These are phyloP conservation scores for Molanna angustata DNA, from an alignment of 2,888 invertebrate species.

Conservation along the genomic window DNA sequence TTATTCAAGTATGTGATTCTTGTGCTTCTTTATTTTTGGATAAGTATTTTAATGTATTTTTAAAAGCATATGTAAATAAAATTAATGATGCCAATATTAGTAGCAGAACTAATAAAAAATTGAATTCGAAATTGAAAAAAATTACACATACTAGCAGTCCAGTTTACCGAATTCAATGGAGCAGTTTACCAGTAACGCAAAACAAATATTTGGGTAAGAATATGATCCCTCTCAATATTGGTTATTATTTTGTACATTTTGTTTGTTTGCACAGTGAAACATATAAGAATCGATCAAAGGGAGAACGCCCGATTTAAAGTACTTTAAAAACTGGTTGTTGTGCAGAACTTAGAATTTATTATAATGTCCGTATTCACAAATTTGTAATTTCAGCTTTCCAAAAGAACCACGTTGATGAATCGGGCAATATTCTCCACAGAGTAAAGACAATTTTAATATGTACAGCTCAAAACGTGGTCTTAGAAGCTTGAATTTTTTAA, in stretches of 20 bases:
- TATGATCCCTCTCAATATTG: not conserved
- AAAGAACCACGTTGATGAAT: not conserved
- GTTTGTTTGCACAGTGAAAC: not conserved
- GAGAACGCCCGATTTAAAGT: not conserved
- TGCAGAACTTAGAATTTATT: not conserved
- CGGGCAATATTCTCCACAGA: no score
- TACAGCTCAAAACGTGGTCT: not conserved
- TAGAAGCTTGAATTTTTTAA: not conserved
- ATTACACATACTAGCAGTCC: no score
- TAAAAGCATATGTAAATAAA: no score
- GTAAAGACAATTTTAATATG: not conserved
- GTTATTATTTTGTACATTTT: constrained; percentile 1
- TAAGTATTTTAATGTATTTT: no score
- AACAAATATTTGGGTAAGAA: not conserved
- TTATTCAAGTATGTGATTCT: no score
- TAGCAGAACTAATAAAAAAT: no score
- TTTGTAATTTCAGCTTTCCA: not conserved
- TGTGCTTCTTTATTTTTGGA: no score
- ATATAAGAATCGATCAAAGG: not conserved
- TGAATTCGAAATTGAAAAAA: no score
- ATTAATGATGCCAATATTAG: no score
- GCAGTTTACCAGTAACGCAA: no score
- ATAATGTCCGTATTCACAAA: not conserved
- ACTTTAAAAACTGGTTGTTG: not conserved
- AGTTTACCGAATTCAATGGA: no score